These are phyloP conservation scores for Melanotaenia boesemani DNA, from an alignment of 2,797 vertebrate genomes.

Conservation along the genomic window DNA sequence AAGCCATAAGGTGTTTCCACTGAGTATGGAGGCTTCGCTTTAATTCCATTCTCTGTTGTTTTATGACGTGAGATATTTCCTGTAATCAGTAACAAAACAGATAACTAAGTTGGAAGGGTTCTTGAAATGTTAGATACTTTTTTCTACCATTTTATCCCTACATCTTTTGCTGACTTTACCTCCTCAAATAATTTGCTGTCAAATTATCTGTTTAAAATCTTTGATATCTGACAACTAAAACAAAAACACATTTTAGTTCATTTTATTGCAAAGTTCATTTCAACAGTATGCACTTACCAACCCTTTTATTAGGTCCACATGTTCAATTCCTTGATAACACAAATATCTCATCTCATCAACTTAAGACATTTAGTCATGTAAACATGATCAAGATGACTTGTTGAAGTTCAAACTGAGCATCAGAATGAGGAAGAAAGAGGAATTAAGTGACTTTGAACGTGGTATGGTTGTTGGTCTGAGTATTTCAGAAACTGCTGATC, in stretches of 20 bases:
- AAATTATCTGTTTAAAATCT: neutral
- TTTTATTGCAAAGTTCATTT: neutral
- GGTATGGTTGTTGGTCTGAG: too few species aligned
- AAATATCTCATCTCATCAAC: too few species aligned
- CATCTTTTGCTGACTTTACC: neutral
- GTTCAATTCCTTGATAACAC: too few species aligned
- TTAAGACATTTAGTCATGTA: too few species aligned
- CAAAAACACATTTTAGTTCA: neutral
- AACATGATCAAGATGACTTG: too few species aligned
- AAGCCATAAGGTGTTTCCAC: conserved; percentile 98
- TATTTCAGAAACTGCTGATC: too few species aligned
- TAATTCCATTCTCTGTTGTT: conserved; percentile 79
- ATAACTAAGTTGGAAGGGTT: neutral
- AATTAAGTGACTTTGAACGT: too few species aligned
- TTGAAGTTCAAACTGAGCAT: too few species aligned
- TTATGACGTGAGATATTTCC: conserved; percentile 79
- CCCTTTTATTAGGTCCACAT: too few species aligned
- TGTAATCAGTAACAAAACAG: conserved; percentile 60
- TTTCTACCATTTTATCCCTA: neutral
- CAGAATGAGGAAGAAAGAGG: too few species aligned
- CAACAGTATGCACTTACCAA: neutral
- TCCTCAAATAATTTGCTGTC: neutral
- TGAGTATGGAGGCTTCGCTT: conserved; percentile 88
- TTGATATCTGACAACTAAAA: neutral
- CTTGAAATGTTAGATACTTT: neutral